Conservation (phyloP, 2,113 vertebrate genomes). For the Bufo bufo region DNA sequence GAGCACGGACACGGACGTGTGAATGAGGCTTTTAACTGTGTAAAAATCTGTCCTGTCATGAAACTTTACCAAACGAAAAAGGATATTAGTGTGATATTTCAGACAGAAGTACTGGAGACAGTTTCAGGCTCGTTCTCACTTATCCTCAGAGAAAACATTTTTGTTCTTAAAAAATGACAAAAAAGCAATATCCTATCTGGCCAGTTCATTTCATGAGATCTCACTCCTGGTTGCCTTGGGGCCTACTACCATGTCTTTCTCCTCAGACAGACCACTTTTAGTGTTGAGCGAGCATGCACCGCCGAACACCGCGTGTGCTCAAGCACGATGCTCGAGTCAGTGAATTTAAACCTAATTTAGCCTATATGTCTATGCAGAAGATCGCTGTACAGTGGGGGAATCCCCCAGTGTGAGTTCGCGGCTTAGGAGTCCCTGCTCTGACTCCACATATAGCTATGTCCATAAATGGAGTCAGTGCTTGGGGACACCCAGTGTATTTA, state of each 20-base stretch:
- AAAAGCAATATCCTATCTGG: conserved; percentile 37
- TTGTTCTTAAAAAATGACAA: conserved; percentile 7
- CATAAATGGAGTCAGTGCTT: no score
- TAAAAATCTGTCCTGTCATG: not conserved
- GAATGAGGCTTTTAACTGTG: not conserved
- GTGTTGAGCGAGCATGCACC: not conserved
- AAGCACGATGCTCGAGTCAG: no score
- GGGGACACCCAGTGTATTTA: no score
- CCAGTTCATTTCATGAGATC: not conserved
- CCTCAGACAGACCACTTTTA: conserved; percentile 46
- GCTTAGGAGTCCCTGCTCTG: no score
- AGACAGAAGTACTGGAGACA: not conserved
- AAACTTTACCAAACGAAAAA: not conserved
- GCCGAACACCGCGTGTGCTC: no score
- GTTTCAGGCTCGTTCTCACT: conserved; percentile 10
- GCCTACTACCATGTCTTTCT: conserved; percentile 4
- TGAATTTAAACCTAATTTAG: no score
- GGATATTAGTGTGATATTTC: not conserved
- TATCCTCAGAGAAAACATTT: conserved; percentile 7
- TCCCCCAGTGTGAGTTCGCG: no score
- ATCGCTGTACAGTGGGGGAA: no score
- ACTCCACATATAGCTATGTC: no score
- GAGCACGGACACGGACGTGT: no score
- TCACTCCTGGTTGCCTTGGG: conserved; percentile 21
- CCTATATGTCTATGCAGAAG: no score